These are phyloP conservation scores for Aplodontia rufa DNA, from an alignment of 2,113 vertebrate species.

Conservation along the genomic window DNA sequence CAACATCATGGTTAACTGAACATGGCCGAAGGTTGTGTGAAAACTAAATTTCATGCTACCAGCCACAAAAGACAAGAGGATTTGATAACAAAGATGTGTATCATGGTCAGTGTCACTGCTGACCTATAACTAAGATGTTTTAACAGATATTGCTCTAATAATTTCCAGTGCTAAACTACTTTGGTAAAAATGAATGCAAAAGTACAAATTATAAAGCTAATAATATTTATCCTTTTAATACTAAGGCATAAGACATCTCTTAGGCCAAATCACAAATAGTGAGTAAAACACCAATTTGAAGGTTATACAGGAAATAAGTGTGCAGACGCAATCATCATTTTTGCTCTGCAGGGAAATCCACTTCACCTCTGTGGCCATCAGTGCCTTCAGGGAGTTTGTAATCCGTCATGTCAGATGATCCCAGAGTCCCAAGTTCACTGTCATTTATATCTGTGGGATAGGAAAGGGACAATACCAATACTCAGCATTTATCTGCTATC, in stretches of 20 bases:
- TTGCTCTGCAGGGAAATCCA: neutral
- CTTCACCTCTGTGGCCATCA: neutral
- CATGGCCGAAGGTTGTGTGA: neutral
- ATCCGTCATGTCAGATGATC: neutral
- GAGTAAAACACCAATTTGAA: neutral
- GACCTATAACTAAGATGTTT: neutral
- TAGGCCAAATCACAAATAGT: neutral
- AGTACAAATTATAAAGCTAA: neutral
- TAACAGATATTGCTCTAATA: neutral
- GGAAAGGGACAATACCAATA: neutral
- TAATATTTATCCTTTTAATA: neutral
- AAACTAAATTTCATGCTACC: conserved; percentile 3
- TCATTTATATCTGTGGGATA: neutral
- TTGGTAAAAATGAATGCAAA: neutral
- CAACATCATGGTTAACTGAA: neutral
- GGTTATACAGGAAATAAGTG: neutral
- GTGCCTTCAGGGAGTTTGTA: neutral
- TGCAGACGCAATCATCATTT: neutral
- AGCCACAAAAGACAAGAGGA: neutral
- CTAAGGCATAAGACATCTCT: neutral
- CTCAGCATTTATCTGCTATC: neutral
- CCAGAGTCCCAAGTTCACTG: neutral
- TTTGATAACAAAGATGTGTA: neutral
- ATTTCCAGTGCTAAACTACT: neutral
- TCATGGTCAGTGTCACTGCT: neutral